phyloP scores from a whole-genome alignment of 1,140 invertebrate genomes.

The Lucilia cuprina region DNA sequence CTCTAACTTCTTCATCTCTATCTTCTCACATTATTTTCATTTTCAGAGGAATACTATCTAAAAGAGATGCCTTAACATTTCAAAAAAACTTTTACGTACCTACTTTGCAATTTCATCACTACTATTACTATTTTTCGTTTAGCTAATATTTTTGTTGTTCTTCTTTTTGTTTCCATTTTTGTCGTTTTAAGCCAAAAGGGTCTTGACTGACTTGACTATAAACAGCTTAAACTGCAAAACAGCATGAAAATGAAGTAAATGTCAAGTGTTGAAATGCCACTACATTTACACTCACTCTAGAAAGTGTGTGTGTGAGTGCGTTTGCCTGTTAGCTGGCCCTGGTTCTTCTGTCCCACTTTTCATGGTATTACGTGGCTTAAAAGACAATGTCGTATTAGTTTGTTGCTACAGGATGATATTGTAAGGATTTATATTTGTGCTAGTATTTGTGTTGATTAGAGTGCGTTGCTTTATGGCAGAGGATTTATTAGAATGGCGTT shows the following conservation, averaged over 20 bases:
- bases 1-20: too few relatives aligned
- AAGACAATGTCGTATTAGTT: background rate
- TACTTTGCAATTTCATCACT: background rate
- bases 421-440: background rate
- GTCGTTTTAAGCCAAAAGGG: background rate
- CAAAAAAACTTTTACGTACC: too few relatives aligned
- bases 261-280: slow-evolving; percentile 13
- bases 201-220: background rate
- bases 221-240: background rate
- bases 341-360: background rate
- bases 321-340: too few relatives aligned
- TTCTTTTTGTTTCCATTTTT: background rate
- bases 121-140: background rate
- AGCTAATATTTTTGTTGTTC: background rate
- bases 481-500: background rate
- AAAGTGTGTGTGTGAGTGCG: too few relatives aligned
- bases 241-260: background rate
- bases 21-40: too few relatives aligned
- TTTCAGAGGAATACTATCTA: too few relatives aligned
- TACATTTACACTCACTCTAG: background rate
- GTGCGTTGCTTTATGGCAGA: background rate
- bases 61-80: too few relatives aligned
- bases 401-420: background rate
- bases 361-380: background rate
- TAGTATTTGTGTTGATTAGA: background rate